Base-by-base conservation (phyloP, 2,113 vertebrate species). In the Pterocles burchelli region DNA sequence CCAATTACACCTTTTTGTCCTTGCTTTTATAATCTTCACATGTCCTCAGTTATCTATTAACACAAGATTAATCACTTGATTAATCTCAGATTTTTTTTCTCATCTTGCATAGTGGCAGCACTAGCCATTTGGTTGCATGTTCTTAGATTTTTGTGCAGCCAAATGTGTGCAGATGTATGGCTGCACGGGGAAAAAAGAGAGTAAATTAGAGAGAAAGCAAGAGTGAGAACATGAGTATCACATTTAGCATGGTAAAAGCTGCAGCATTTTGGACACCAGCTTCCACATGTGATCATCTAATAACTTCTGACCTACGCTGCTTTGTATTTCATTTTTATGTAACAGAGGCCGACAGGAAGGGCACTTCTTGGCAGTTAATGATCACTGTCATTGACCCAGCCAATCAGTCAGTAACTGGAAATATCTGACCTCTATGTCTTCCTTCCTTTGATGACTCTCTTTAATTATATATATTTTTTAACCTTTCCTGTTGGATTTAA, bases 351-450 rank as follows among this genome's bases (percentile, higher is more conserved):
- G 43, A 73, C 83, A 81, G 84, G 85, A 93, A 95, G 93, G 93
- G 89, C 89, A 80, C 73, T 88, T 90, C 76, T 89, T 95, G 94
- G 85, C 92, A 91, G 76, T 85, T 91, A 93, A 96, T 95, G 88
- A 95, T 93, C 89, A 92, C 84, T 65, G 88, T 72, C 87, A 93
- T 90, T 91, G 92, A 96, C 87, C 91, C 61, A 84, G 54, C 58
- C 84, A 65, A 86, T 92, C 92, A 88, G 66, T 82, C 92, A 89
- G 68, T 92, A 96, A 91, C 93, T 95, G 85, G 89, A 96, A 96
- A 96, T 96, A 90, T 61, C 59, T 96, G 95, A 97, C 95, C 93
- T 96, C 96, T 81, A 92, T n/a, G 36, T 67, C 83, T 96, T 92
- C 78, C 77, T 51, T 94, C 51, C 66, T 94, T 72, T 82, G 91